A percentile compares a stretch with the other conserved stretches of the same genome.
phyloP scores from a whole-genome alignment of 2,797 vertebrate species.

The Poecilia wingei region DNA sequence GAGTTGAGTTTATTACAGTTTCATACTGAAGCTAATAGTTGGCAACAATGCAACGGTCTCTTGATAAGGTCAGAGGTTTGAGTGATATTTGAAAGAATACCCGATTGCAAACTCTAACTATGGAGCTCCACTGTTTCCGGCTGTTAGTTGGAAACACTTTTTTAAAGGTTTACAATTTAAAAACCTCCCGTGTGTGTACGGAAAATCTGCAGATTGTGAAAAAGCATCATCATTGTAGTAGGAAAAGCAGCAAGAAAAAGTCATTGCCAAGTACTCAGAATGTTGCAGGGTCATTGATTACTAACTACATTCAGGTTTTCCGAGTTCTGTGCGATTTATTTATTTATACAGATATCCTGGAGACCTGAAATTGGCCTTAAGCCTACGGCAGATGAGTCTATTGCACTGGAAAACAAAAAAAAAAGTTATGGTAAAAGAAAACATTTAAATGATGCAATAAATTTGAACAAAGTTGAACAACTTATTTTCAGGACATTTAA shows the following conservation, averaged over 20 bases:
- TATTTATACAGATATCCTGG: not conserved
- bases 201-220: not conserved
- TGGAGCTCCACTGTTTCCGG: not conserved
- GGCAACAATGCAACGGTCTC: not conserved
- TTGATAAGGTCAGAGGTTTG: not conserved
- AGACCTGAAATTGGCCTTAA: not conserved
- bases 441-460: not conserved
- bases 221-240: not conserved
- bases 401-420: not conserved
- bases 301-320: not conserved
- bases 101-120: not conserved
- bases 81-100: not conserved
- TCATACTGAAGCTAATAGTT: not conserved
- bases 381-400: not conserved
- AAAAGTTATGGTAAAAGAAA: not conserved
- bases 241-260: not conserved
- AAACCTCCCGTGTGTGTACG: not conserved
- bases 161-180: not conserved
- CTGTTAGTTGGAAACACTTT: not conserved
- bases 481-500: not conserved
- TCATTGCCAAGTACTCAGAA: not conserved
- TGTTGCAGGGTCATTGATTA: not conserved
- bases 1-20: not conserved
- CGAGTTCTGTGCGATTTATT: not conserved
- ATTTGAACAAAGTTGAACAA: not conserved